Percentiles rank a stretch among this genome's conserved stretches.
These are phyloP conservation scores for Pteronura brasiliensis DNA, from an alignment of 2,113 vertebrate species.

Conservation along the genomic window DNA sequence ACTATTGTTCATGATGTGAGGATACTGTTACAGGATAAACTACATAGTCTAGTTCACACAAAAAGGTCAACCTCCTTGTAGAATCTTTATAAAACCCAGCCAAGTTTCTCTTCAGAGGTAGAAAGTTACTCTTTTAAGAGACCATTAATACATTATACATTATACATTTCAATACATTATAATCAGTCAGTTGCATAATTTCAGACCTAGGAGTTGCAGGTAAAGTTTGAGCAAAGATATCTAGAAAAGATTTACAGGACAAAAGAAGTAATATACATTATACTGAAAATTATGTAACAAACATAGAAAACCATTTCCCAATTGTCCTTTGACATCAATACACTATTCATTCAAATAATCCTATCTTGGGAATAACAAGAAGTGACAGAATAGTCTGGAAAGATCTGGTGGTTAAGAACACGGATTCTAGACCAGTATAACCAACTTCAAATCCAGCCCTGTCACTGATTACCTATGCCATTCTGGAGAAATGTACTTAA, in stretches of 20 bases:
- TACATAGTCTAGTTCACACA: neutral
- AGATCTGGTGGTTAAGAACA: slow-evolving; percentile 1
- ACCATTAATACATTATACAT: neutral
- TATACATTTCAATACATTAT: neutral
- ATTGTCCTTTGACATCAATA: neutral
- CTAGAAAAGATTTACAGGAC: neutral
- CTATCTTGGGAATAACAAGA: neutral
- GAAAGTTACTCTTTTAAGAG: neutral
- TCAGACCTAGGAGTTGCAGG: neutral
- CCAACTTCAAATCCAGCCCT: neutral
- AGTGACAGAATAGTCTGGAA: neutral
- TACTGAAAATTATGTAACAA: neutral
- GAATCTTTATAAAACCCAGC: neutral
- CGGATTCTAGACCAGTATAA: neutral
- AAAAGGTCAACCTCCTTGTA: neutral
- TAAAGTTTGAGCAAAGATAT: neutral
- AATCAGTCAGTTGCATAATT: neutral
- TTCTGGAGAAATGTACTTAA: neutral
- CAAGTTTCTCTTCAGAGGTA: neutral
- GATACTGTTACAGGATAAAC: slow-evolving; percentile 11
- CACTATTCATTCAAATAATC: neutral
- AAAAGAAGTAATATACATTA: neutral
- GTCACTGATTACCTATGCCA: neutral
- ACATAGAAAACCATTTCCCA: neutral
- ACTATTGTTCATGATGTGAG: neutral